These are phyloP conservation scores for Drosophila paramelanica DNA, from an alignment of 2,888 invertebrate genomes.

Conservation along the genomic window DNA sequence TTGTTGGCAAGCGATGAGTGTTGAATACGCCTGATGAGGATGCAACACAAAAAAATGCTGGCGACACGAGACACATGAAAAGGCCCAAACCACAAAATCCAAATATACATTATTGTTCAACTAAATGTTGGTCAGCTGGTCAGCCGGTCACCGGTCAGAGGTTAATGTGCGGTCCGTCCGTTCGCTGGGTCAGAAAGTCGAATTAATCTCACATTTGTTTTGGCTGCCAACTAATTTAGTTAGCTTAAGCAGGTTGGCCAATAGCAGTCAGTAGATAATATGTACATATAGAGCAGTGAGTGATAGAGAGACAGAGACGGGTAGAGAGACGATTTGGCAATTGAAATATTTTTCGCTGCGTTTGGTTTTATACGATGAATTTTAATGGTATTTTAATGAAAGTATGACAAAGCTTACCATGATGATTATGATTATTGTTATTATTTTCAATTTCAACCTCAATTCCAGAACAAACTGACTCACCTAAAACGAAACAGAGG, in stretches of 20 bases:
- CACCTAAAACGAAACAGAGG: conserved; percentile 81
- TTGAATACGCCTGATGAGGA: conserved; percentile 61
- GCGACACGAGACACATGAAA: conserved; percentile 51
- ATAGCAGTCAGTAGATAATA: neutral
- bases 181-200: conserved; percentile 21
- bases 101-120: neutral
- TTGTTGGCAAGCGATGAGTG: conserved; percentile 48
- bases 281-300: conserved; percentile 13
- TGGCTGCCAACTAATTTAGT: conserved; percentile 25
- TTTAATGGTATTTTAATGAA: conserved; percentile 84
- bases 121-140: conserved; percentile 48
- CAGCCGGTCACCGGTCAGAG: conserved; percentile 27
- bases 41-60: conserved; percentile 63
- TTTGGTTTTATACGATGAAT: conserved; percentile 68
- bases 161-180: conserved; percentile 33
- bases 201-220: conserved; percentile 16
- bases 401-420: conserved; percentile 85
- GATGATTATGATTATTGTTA: conserved; percentile 85
- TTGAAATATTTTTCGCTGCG: conserved; percentile 26
- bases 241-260: conserved; percentile 33
- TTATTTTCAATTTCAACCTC: conserved; percentile 85
- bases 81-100: conserved; percentile 21
- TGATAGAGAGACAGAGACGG: conserved; percentile 19
- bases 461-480: conserved; percentile 85
- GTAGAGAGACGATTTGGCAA: conserved; percentile 2